A percentile compares a stretch with the other conserved stretches of the same genome.
Conservation (phyloP, 2,113 vertebrate genomes). For the Mesitornis unicolor region DNA sequence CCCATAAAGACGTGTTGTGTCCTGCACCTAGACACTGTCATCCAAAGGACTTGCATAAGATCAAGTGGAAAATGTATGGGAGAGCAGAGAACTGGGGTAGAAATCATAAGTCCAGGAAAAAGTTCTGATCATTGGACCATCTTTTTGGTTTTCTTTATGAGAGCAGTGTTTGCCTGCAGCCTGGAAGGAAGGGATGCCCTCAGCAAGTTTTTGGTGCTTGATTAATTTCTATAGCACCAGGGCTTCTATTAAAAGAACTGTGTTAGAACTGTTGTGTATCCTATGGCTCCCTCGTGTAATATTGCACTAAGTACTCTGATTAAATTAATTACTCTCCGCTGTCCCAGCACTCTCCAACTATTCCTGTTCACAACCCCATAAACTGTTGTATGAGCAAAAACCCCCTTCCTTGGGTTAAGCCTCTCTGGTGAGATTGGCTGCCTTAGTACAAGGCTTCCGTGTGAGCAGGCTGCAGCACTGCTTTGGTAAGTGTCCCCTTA, state of each 20-base stretch:
- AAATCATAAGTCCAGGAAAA: background rate
- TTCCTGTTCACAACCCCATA: background rate
- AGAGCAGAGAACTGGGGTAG: background rate
- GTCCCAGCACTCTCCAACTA: background rate
- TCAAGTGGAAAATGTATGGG: background rate
- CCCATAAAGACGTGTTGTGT: background rate
- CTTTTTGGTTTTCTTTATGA: background rate
- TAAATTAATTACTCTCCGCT: background rate
- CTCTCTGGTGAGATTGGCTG: background rate
- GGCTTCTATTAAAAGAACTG: background rate
- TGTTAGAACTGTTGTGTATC: background rate
- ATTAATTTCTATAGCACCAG: background rate
- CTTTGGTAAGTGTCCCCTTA: background rate
- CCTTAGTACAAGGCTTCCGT: background rate
- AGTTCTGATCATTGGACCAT: background rate
- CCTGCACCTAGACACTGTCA: background rate
- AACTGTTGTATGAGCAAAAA: fast-evolving
- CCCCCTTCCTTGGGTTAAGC: background rate
- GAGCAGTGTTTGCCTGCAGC: background rate
- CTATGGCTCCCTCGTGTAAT: background rate
- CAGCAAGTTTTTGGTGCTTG: background rate
- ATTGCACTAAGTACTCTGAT: background rate
- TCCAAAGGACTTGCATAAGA: background rate
- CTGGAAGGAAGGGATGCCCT: background rate
- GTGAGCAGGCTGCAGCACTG: background rate